phyloP scores from a whole-genome alignment of 2,797 vertebrate genomes.

The Glossophaga mutica region DNA sequence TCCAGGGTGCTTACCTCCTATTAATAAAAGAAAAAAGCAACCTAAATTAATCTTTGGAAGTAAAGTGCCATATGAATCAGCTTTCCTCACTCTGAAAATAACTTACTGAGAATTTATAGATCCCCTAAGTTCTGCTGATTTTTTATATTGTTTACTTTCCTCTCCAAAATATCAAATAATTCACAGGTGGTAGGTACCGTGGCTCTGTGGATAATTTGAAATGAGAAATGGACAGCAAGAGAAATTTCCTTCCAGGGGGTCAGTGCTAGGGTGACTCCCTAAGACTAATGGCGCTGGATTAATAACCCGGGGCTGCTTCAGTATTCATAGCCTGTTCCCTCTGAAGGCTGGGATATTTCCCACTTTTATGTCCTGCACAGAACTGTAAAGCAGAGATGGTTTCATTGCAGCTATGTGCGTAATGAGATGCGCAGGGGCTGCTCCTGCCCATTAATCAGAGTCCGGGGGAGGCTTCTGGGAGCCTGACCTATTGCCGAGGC shows the following conservation, averaged over 20 bases:
- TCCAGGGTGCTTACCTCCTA: constrained; percentile 64
- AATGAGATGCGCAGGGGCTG: constrained; percentile 51
- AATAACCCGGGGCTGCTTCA: constrained; percentile 63
- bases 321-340: constrained; percentile 58
- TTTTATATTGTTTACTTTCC: constrained; percentile 77
- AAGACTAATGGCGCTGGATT: constrained; percentile 56
- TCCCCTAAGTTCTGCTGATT: constrained; percentile 76
- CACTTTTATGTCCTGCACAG: constrained; percentile 56
- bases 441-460: constrained; percentile 53
- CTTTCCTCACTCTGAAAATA: constrained; percentile 71
- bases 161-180: constrained; percentile 67
- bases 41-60: constrained; percentile 70
- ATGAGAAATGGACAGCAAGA: constrained; percentile 60
- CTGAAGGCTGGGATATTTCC: constrained; percentile 57
- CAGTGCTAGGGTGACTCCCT: constrained; percentile 47
- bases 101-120: constrained; percentile 72
- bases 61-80: constrained; percentile 71
- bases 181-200: constrained; percentile 67
- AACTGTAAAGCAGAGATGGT: constrained; percentile 69
- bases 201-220: constrained; percentile 64
- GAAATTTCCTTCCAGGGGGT: constrained; percentile 55
- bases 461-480: constrained; percentile 64
- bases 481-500: constrained; percentile 32
- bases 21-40: constrained; percentile 67
- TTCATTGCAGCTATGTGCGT: constrained; percentile 65